Conservation (phyloP, 1,140 invertebrate genomes). For the Oncopodura yosiiana region DNA sequence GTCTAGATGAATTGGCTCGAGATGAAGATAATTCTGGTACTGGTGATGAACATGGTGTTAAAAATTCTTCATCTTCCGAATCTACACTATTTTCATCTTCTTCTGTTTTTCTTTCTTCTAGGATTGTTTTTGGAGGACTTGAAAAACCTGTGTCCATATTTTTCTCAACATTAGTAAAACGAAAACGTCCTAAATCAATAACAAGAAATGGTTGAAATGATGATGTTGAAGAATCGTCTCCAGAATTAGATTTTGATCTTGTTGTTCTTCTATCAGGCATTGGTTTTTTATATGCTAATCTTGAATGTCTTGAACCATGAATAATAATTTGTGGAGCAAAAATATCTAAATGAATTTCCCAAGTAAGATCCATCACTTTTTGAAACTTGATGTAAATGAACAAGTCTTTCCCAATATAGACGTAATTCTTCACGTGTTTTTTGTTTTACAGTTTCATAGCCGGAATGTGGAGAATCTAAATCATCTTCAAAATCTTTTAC, state of each 20-base stretch:
- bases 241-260: not conserved
- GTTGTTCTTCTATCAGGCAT: not conserved
- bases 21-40: constrained; percentile 45
- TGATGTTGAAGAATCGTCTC: not conserved
- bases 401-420: constrained; percentile 74
- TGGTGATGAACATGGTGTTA: constrained; percentile 86
- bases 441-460: constrained; percentile 60
- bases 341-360: constrained; percentile 82
- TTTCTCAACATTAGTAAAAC: constrained; percentile 53
- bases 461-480: constrained; percentile 24
- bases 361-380: constrained; percentile 43
- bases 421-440: constrained; percentile 67
- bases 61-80: constrained; percentile 49
- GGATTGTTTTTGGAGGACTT: constrained; percentile 7
- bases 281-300: not conserved
- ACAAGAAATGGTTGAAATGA: constrained; percentile 51
- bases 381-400: constrained; percentile 50
- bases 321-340: constrained; percentile 81
- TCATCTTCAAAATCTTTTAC: constrained; percentile 20
- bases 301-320: constrained; percentile 34
- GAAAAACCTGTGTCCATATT: constrained; percentile 24
- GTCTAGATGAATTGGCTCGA: constrained; percentile 14
- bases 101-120: constrained; percentile 40
- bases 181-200: constrained; percentile 72
- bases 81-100: constrained; percentile 36